phyloP scores from a whole-genome alignment of 2,113 vertebrate species.

The Chlorodrepanis virens region DNA sequence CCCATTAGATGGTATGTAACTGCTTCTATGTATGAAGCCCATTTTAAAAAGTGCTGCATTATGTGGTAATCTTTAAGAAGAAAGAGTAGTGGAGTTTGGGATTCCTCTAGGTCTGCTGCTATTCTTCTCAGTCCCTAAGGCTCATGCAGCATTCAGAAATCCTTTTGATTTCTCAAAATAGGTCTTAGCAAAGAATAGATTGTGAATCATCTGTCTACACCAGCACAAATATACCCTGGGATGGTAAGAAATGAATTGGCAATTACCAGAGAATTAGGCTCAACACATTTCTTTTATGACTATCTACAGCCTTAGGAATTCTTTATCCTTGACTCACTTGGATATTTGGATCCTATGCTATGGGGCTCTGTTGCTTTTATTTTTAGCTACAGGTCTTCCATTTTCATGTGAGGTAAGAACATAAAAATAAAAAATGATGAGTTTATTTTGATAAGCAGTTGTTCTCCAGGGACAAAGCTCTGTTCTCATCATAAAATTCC shows the following conservation, averaged over 20 bases:
- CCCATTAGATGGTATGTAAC: background rate
- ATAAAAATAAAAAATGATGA: background rate
- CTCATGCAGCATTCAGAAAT: background rate
- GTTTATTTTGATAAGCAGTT: background rate
- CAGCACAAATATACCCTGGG: background rate
- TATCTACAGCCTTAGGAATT: background rate
- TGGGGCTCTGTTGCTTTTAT: background rate
- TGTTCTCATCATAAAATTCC: background rate
- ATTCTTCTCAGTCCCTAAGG: background rate
- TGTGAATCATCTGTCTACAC: background rate
- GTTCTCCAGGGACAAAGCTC: background rate
- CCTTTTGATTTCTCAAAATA: constrained; percentile 26
- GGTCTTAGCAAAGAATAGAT: background rate
- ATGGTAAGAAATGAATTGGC: background rate
- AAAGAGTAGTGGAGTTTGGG: background rate
- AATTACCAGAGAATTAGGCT: background rate
- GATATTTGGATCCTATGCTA: background rate
- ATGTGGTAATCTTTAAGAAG: background rate
- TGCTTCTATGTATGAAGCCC: background rate
- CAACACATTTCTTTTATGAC: background rate
- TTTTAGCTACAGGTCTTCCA: background rate
- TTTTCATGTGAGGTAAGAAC: background rate
- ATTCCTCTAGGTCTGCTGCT: background rate
- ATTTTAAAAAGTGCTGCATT: background rate
- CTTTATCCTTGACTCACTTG: background rate